phyloP scores from a whole-genome alignment of 1,140 invertebrate species.

The Spodoptera frugiperda region DNA sequence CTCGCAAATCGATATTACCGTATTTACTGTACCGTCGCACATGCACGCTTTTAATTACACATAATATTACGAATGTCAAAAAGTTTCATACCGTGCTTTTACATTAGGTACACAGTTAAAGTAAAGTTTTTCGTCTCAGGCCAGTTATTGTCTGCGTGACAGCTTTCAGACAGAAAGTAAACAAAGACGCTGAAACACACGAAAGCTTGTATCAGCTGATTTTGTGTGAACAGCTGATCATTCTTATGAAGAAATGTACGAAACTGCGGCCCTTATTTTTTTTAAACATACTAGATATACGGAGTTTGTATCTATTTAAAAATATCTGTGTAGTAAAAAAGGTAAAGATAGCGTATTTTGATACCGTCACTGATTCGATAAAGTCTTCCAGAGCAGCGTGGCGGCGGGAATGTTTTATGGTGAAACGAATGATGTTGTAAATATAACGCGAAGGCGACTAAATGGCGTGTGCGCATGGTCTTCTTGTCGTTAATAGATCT shows the following conservation, averaged over 20 bases:
- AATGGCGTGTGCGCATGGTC: slow-evolving; percentile 53
- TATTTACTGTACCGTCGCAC: slow-evolving; percentile 57
- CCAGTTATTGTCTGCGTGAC: slow-evolving; percentile 23
- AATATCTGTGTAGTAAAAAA: not conserved
- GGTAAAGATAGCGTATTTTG: slow-evolving; percentile 12
- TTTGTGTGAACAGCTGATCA: slow-evolving; percentile 54
- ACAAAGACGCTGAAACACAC: slow-evolving; percentile 56
- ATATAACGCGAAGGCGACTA: slow-evolving; percentile 40
- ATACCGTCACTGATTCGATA: slow-evolving; percentile 31
- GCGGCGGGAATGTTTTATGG: slow-evolving; percentile 38
- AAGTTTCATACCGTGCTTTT: slow-evolving; percentile 63
- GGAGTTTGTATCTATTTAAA: slow-evolving; percentile 3
- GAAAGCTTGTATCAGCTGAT: slow-evolving; percentile 56
- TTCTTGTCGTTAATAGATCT: slow-evolving; percentile 63
- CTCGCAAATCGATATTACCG: slow-evolving; percentile 72
- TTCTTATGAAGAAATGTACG: slow-evolving; percentile 31
- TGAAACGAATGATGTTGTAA: slow-evolving; percentile 46
- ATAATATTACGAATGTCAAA: slow-evolving; percentile 67
- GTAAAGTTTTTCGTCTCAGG: slow-evolving; percentile 24
- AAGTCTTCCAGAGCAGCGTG: slow-evolving; percentile 38
- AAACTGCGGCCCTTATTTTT: not conserved
- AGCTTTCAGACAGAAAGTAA: slow-evolving; percentile 52
- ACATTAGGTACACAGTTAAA: slow-evolving; percentile 46
- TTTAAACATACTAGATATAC: not conserved
- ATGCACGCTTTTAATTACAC: slow-evolving; percentile 64